phyloP scores from a whole-genome alignment of 2,797 vertebrate species.

The Vireo griseus region DNA sequence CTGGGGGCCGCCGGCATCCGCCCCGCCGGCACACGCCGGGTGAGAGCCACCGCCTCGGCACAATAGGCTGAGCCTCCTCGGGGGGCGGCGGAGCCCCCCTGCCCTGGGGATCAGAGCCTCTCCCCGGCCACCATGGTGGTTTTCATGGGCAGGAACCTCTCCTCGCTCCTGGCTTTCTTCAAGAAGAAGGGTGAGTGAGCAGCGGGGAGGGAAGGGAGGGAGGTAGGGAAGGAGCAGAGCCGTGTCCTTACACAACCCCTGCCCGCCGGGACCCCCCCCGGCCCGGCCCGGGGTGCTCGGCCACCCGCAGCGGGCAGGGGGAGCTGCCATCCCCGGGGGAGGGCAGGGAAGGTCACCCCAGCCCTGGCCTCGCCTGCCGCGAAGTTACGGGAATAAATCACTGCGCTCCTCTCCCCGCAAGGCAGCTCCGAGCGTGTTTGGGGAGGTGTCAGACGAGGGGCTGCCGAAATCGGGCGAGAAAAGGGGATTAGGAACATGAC shows the following conservation, averaged over 20 bases:
- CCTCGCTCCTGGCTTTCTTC: slow-evolving; percentile 86
- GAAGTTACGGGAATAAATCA: background rate
- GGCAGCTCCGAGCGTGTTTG: background rate
- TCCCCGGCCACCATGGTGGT: slow-evolving; percentile 82
- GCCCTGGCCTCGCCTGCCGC: background rate
- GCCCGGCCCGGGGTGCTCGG: background rate
- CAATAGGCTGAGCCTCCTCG: background rate
- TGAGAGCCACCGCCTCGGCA: background rate
- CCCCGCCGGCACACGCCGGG: background rate
- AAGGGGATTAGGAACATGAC: background rate
- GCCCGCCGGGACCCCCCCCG: background rate
- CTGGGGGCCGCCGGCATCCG: background rate
- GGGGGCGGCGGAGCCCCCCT: background rate
- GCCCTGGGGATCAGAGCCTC: background rate
- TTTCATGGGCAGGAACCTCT: slow-evolving; percentile 85
- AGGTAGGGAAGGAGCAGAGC: background rate
- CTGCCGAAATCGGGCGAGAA: accelerated
- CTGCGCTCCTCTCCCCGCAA: background rate
- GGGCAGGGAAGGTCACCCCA: slow-evolving; percentile 9
- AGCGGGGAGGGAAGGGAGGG: background rate
- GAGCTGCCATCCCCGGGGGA: background rate
- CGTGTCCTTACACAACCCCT: slow-evolving; percentile 20
- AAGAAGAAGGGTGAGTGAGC: slow-evolving; percentile 91
- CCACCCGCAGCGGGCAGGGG: background rate
- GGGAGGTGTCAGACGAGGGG: background rate